Evolutionary conservation across 2,888 invertebrate species (phyloP).

Genomic region (Hirtodrosophila trivittata): DNA sequence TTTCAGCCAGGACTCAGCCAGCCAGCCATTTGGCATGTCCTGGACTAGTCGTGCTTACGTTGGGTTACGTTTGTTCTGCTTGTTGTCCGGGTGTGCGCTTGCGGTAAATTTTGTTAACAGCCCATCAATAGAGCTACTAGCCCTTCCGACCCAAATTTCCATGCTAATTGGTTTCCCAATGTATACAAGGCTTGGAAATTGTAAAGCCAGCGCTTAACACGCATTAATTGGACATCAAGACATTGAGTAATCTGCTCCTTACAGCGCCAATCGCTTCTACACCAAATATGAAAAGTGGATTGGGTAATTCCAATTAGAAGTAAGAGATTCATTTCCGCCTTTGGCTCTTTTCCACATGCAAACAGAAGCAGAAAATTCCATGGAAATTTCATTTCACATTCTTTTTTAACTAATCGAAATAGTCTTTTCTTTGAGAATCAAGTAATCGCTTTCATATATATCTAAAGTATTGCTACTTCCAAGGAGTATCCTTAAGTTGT

Average conservation of each 20-base stretch:
- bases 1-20: conserved; percentile 30
- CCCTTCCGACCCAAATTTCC: conserved; percentile 53
- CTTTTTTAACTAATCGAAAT: no score
- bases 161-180: conserved; percentile 69
- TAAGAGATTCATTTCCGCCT: not conserved
- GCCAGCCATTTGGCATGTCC: conserved; percentile 44
- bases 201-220: conserved; percentile 47
- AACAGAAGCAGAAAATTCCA: no score
- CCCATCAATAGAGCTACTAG: conserved; percentile 57
- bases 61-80: conserved; percentile 19
- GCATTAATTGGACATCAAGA: conserved; percentile 37
- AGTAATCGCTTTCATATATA: no score
- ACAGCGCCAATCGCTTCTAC: conserved; percentile 21
- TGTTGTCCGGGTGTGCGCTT: conserved; percentile 26
- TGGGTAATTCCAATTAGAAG: conserved; percentile 12
- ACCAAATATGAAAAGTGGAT: conserved; percentile 27
- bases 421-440: no score
- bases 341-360: not conserved
- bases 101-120: conserved; percentile 65
- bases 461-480: no score
- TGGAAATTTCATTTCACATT: no score
- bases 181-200: conserved; percentile 46
- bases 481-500: no score
- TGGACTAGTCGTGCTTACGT: conserved; percentile 33
- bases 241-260: conserved; percentile 27